Percentiles rank a stretch among this genome's conserved stretches.
Conservation (phyloP, 2,888 invertebrate genomes). For the Melanchra persicariae region DNA sequence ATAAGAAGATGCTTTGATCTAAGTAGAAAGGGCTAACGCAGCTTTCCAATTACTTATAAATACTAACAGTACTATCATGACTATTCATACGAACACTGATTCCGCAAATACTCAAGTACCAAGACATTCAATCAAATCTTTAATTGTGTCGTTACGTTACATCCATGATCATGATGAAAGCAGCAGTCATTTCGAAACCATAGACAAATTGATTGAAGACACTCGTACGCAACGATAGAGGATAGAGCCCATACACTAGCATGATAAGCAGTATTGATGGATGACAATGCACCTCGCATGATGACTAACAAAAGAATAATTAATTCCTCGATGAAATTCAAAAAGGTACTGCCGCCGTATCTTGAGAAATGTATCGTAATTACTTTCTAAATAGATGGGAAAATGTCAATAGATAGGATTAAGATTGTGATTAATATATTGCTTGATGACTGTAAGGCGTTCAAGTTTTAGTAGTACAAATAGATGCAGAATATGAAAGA, state of each 20-base stretch:
- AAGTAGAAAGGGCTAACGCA: slow-evolving; percentile 21
- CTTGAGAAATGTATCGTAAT: slow-evolving; percentile 76
- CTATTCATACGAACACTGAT: slow-evolving; percentile 19
- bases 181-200: slow-evolving; percentile 78
- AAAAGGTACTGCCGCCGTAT: slow-evolving; percentile 75
- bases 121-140: slow-evolving; percentile 54
- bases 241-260: slow-evolving; percentile 74
- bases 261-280: slow-evolving; percentile 88
- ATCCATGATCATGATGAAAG: slow-evolving; percentile 79
- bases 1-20: slow-evolving; percentile 16
- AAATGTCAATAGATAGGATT: slow-evolving; percentile 57
- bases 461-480: slow-evolving; percentile 8
- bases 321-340: slow-evolving; percentile 86
- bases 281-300: slow-evolving; percentile 83
- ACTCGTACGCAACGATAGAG: slow-evolving; percentile 74
- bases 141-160: slow-evolving; percentile 59
- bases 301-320: slow-evolving; percentile 86
- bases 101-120: slow-evolving; percentile 40
- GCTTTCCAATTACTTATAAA: slow-evolving; percentile 29
- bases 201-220: slow-evolving; percentile 85
- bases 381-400: slow-evolving; percentile 67
- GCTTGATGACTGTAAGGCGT: background rate
- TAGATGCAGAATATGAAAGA: slow-evolving; percentile 2
- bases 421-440: slow-evolving; percentile 45
- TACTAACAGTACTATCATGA: slow-evolving; percentile 6